Percentiles rank a stretch among this genome's conserved stretches.
Evolutionary conservation across 2,888 invertebrate species (phyloP).

Genomic region (Tanytarsus gracilentus): DNA sequence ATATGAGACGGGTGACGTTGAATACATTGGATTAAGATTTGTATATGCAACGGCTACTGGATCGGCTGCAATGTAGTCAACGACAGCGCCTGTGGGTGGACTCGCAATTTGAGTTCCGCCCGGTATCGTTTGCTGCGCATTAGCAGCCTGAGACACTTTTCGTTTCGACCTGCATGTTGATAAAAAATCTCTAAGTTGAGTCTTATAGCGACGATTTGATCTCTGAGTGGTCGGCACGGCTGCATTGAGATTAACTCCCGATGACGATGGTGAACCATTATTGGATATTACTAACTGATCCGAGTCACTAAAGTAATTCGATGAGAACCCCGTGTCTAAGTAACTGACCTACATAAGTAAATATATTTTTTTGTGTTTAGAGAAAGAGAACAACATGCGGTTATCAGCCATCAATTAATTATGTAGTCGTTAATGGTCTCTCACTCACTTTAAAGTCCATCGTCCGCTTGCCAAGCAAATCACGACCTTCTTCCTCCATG

Average conservation of each 20-base stretch:
- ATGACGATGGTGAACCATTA: slow-evolving; percentile 45
- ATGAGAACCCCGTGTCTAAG: slow-evolving; percentile 85
- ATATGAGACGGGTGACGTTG: slow-evolving; percentile 67
- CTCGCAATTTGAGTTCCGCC: slow-evolving; percentile 31
- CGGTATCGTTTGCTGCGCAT: slow-evolving; percentile 35
- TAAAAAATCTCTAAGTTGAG: slow-evolving; percentile 83
- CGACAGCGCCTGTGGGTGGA: slow-evolving; percentile 41
- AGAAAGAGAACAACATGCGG: not conserved
- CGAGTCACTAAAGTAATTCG: slow-evolving; percentile 79
- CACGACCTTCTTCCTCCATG: slow-evolving; percentile 99
- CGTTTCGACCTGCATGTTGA: slow-evolving; percentile 84
- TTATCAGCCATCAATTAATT: slow-evolving; percentile 2
- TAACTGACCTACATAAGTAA: slow-evolving; percentile 53
- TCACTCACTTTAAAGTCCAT: slow-evolving; percentile 94
- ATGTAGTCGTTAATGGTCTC: no score
- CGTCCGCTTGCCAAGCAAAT: slow-evolving; percentile 91
- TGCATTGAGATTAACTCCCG: slow-evolving; percentile 33
- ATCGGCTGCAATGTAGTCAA: slow-evolving; percentile 44
- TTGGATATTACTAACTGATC: slow-evolving; percentile 62
- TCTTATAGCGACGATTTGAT: slow-evolving; percentile 84
- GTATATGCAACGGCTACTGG: slow-evolving; percentile 69
- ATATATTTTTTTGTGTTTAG: not conserved
- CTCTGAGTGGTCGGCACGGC: slow-evolving; percentile 56
- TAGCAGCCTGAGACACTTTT: slow-evolving; percentile 45
- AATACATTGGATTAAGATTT: slow-evolving; percentile 67